phyloP scores from a whole-genome alignment of 2,797 vertebrate genomes.

The Lutra lutra region DNA sequence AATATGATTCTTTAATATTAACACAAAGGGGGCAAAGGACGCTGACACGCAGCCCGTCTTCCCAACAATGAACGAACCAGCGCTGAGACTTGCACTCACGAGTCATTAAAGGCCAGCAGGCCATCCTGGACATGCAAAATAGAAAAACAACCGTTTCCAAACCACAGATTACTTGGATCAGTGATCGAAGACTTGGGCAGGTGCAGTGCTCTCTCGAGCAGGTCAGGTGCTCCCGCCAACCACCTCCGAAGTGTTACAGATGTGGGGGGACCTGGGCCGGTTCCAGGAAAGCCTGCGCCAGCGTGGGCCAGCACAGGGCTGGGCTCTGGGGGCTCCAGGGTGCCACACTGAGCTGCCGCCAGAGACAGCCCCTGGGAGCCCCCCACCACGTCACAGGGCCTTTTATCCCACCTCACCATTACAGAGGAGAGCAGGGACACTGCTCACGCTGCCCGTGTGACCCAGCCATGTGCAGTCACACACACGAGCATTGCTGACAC shows the following conservation, averaged over 20 bases:
- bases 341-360: neutral
- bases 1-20: neutral
- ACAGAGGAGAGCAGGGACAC: neutral
- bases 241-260: neutral
- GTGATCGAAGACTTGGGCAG: neutral
- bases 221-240: neutral
- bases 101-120: neutral
- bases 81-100: neutral
- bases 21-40: neutral
- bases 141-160: neutral
- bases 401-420: neutral
- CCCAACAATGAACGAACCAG: neutral
- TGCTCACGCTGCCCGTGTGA: fast-evolving
- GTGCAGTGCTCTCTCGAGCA: fast-evolving
- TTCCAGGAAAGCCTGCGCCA: neutral
- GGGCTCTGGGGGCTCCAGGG: fast-evolving
- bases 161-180: neutral
- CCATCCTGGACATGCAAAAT: neutral
- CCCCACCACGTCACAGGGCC: fast-evolving
- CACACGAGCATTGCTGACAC: too few species aligned
- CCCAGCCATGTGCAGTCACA: fast-evolving
- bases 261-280: too few species aligned
- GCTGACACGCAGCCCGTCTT: neutral
- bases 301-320: fast-evolving
- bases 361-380: fast-evolving